phyloP scores from a whole-genome alignment of 2,113 vertebrate species.

The Pagrus major region DNA sequence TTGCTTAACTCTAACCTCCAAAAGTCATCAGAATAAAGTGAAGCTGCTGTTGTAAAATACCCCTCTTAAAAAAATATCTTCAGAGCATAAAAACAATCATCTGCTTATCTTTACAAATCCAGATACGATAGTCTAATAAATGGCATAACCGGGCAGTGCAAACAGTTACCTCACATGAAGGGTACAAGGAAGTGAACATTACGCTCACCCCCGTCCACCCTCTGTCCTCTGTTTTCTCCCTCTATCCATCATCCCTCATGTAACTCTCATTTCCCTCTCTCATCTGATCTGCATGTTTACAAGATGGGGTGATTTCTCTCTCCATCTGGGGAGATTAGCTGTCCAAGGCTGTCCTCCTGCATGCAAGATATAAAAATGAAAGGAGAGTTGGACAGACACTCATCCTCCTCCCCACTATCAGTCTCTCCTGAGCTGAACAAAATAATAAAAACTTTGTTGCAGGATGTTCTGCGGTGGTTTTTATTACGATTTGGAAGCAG shows the following conservation, averaged over 20 bases:
- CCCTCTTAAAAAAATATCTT: too few relatives aligned
- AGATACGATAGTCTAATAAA: too few relatives aligned
- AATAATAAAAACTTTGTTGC: conserved; percentile 9
- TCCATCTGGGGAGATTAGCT: conserved; percentile 85
- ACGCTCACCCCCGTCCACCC: background rate
- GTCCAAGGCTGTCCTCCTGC: conserved; percentile 80
- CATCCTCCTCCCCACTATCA: conserved; percentile 5
- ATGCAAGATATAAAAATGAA: conserved; percentile 77
- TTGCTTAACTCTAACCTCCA: too few relatives aligned
- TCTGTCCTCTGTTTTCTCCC: conserved; percentile 19
- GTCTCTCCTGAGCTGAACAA: conserved; percentile 8
- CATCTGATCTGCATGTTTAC: conserved; percentile 83
- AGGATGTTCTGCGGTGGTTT: conserved; percentile 81
- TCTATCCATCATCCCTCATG: conserved; percentile 40
- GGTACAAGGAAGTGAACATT: conserved; percentile 5
- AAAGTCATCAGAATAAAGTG: too few relatives aligned
- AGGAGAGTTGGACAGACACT: conserved; percentile 43
- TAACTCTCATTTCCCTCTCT: conserved; percentile 63
- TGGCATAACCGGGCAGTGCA: background rate
- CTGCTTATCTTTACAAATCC: too few relatives aligned
- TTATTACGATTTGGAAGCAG: conserved; percentile 76
- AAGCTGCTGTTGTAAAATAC: too few relatives aligned
- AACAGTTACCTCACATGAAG: conserved; percentile 8
- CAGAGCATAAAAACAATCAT: too few relatives aligned
- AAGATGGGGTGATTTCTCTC: conserved; percentile 79